Conservation (phyloP, 2,113 vertebrate genomes). For the Vulpes ferrilata region DNA sequence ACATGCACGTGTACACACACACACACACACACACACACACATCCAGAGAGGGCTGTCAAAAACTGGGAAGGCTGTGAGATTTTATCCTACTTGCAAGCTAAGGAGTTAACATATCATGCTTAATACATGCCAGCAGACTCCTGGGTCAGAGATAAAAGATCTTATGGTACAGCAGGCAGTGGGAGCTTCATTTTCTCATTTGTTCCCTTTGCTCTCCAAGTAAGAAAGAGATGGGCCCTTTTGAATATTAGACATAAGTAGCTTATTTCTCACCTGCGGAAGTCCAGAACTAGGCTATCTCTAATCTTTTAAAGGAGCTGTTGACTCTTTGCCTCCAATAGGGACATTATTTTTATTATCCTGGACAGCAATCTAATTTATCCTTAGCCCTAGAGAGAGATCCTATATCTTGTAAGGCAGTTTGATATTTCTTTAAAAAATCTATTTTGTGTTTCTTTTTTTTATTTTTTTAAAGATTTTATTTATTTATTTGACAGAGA, state of each 20-base stretch:
- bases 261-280: background rate
- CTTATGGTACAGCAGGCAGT: background rate
- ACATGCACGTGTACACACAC: background rate
- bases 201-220: background rate
- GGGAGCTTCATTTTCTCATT: background rate
- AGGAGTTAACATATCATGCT: background rate
- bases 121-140: background rate
- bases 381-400: background rate
- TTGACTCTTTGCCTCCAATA: background rate
- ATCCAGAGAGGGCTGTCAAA: background rate
- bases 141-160: background rate
- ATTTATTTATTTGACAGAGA: no score
- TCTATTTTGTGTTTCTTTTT: no score
- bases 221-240: background rate
- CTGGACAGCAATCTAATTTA: background rate
- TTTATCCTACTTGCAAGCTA: background rate
- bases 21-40: background rate
- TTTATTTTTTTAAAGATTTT: no score
- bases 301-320: background rate
- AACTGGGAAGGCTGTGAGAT: background rate
- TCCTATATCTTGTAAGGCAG: background rate
- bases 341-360: background rate
- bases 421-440: background rate
- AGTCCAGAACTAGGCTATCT: background rate
- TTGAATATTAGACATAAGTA: background rate